Evolutionary conservation across 2,113 vertebrate species (phyloP).

Genomic region (Glaucomys volans): DNA sequence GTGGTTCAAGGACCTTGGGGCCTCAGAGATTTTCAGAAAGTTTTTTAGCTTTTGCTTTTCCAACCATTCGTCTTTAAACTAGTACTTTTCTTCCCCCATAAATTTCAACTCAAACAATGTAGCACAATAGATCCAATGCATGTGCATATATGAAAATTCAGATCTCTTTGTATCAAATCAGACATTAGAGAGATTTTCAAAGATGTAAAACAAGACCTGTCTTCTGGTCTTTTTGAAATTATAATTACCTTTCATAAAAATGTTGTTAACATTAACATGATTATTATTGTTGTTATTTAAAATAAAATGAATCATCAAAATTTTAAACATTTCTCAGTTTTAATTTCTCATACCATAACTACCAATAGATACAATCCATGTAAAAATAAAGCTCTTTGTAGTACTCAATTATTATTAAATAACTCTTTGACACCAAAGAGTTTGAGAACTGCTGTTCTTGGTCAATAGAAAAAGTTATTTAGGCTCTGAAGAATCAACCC

Average conservation of each 20-base stretch:
- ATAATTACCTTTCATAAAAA: constrained; percentile 9
- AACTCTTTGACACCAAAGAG: constrained; percentile 34
- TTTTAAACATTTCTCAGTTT: constrained; percentile 35
- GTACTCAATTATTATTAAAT: constrained; percentile 13
- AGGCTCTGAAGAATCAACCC: background rate
- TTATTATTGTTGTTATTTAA: constrained; percentile 29
- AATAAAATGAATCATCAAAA: background rate
- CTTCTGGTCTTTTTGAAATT: constrained; percentile 1
- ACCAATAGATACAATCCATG: background rate
- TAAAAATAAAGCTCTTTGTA: background rate
- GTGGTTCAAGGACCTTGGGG: constrained; percentile 11
- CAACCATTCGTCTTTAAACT: constrained; percentile 12
- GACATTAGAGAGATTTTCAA: constrained; percentile 23
- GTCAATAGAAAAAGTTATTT: constrained; percentile 12
- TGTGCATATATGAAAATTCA: background rate
- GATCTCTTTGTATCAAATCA: background rate
- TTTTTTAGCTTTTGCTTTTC: constrained; percentile 12
- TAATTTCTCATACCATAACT: constrained; percentile 43
- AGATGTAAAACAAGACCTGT: background rate
- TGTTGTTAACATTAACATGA: constrained; percentile 16
- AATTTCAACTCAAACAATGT: background rate
- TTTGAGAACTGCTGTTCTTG: constrained; percentile 58
- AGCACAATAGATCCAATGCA: background rate
- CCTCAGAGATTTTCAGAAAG: background rate
- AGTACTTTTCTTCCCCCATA: background rate